These are phyloP conservation scores for Abrostola triplasia DNA, from an alignment of 2,888 invertebrate genomes.

Conservation along the genomic window DNA sequence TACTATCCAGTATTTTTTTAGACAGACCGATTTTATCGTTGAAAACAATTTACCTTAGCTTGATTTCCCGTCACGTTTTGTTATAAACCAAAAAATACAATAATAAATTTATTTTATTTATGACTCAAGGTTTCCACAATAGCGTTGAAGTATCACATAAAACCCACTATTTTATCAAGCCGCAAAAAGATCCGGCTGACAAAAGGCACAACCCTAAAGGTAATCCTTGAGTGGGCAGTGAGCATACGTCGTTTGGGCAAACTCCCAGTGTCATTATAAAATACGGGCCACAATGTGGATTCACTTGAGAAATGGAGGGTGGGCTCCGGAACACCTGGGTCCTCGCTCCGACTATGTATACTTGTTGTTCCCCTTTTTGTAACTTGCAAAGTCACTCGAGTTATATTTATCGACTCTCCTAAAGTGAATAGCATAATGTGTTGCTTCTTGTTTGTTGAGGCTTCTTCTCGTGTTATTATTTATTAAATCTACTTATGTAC, in stretches of 20 bases:
- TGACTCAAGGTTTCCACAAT: conserved; percentile 4
- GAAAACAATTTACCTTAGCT: not conserved
- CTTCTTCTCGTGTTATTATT: conserved; percentile 28
- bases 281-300: conserved; percentile 82
- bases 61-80: not conserved
- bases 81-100: not conserved
- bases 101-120: not conserved
- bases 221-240: conserved; percentile 83
- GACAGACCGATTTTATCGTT: too few species aligned
- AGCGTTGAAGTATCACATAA: conserved; percentile 25
- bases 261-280: conserved; percentile 85
- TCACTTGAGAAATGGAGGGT: conserved; percentile 86
- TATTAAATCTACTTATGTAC: conserved; percentile 13
- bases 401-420: conserved; percentile 65
- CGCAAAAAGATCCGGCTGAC: conserved; percentile 62
- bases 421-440: conserved; percentile 54
- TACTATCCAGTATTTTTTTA: too few species aligned
- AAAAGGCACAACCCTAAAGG: conserved; percentile 71
- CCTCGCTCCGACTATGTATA: conserved; percentile 64
- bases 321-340: conserved; percentile 79
- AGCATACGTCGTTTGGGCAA: conserved; percentile 82
- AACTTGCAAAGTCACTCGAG: conserved; percentile 67
- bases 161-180: conserved; percentile 52
- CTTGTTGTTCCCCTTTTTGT: conserved; percentile 67
- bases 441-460: conserved; percentile 34